phyloP scores from a whole-genome alignment of 2,888 invertebrate genomes.

The Thalpophila matura region DNA sequence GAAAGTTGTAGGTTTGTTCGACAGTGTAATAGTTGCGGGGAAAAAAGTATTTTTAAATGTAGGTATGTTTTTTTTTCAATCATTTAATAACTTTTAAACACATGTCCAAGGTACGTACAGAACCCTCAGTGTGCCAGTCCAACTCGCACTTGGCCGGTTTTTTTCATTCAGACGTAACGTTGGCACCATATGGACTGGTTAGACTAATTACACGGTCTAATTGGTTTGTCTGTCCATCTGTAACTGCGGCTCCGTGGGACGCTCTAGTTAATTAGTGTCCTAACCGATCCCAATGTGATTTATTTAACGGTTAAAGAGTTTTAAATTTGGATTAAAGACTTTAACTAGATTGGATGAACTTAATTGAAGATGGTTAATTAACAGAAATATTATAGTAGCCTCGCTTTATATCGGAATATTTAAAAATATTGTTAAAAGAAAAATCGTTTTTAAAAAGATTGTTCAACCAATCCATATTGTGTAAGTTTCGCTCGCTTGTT shows the following conservation, averaged over 20 bases:
- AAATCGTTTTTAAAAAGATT: neutral
- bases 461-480: neutral
- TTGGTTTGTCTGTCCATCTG: conserved; percentile 88
- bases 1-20: no score
- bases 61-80: no score
- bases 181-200: conserved; percentile 72
- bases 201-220: conserved; percentile 89
- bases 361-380: neutral
- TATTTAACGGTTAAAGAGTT: conserved; percentile 76
- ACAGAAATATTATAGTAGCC: neutral
- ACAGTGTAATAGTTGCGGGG: no score
- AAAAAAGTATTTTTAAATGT: no score
- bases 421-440: neutral
- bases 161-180: conserved; percentile 51
- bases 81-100: no score
- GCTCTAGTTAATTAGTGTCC: conserved; percentile 86
- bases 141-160: no score
- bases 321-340: conserved; percentile 40
- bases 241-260: conserved; percentile 85
- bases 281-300: conserved; percentile 81
- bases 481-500: neutral
- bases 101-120: no score
- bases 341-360: conserved; percentile 26
- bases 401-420: neutral
- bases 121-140: no score